Evolutionary conservation across 2,113 vertebrate genomes (phyloP), one percentile per base, ranked within the genome.

Genomic region (Corvus moneduloides): DNA sequence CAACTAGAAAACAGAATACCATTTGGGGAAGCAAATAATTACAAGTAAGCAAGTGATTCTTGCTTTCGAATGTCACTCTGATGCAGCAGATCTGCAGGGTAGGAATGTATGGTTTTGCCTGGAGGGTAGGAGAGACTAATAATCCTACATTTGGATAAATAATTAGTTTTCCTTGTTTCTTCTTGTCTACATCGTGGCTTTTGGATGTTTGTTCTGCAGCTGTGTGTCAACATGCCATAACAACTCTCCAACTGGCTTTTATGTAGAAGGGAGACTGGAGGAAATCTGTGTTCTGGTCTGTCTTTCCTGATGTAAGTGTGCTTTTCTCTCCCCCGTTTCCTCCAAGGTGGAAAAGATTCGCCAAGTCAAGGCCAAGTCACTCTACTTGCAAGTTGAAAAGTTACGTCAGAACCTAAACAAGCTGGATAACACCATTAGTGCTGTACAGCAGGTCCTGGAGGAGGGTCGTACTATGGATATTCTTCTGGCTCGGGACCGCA

Each of bases 341-440:
- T n/a, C 33, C 10, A 96, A 99, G 99, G 98, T 99, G 80, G 99
- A 99, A 97, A 99, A 99, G 98, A 99, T 99, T 94, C 99, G 99
- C 48, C 99, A 99, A 97, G 98, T 99, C 96, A 99, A 99, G 97
- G 99, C 99, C 88, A 99, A 99, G 98, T 99, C 99, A 12, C 98
- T 99, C 56, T 99, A 99, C 97, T 98, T 99, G 96, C 99, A 99
- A 97, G 99, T 99, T 80, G 99, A 99, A 88, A 99, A 99, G 94
- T 98, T 99, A 48, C 99, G 99, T 87, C 99, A 99, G 96, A 99
- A 98, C 97, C 98, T 99, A 21, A 99, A 98, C 92, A 99, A 99
- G 97, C 96, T 99, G 66, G 99, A 99, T 94, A 99, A 98, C 98
- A 99, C 99, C 78, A 99, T 99, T 14, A 99, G 98, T 28, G 99